A percentile compares a stretch with the other conserved stretches of the same genome.
These are phyloP conservation scores for Lindbergichthys nudifrons DNA, from an alignment of 2,797 vertebrate genomes.

Conservation along the genomic window DNA sequence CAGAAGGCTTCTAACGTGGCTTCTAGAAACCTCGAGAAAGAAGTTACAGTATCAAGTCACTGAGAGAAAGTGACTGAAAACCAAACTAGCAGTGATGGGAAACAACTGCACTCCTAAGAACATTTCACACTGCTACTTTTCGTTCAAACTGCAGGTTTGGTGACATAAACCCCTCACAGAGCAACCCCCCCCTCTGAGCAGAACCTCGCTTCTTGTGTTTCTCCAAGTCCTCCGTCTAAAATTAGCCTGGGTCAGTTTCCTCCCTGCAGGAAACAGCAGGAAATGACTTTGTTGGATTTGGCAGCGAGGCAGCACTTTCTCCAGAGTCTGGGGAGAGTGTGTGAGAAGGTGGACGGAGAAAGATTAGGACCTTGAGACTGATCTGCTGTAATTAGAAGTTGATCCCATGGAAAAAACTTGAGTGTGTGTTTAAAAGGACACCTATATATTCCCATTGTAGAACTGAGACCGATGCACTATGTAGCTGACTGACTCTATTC, in stretches of 20 bases:
- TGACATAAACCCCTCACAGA: slow-evolving; percentile 47
- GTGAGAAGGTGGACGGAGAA: slow-evolving; percentile 42
- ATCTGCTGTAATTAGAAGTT: slow-evolving; percentile 48
- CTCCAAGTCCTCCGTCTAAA: slow-evolving; percentile 74
- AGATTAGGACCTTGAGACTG: slow-evolving; percentile 46
- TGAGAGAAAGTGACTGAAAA: slow-evolving; percentile 16
- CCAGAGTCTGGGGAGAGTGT: slow-evolving; percentile 60
- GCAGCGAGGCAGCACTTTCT: slow-evolving; percentile 82
- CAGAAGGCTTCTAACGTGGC: too few relatives aligned
- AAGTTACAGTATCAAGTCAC: neutral
- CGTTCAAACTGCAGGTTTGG: slow-evolving; percentile 41
- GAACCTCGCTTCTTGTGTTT: slow-evolving; percentile 52
- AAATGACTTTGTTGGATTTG: slow-evolving; percentile 85
- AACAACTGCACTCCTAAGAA: slow-evolving; percentile 18
- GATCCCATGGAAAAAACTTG: slow-evolving; percentile 30
- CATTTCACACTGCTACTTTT: slow-evolving; percentile 33
- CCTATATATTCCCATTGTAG: slow-evolving; percentile 14
- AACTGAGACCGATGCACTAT: slow-evolving; percentile 13
- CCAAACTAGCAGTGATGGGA: slow-evolving; percentile 3
- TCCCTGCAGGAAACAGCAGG: slow-evolving; percentile 79
- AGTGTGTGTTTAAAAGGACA: neutral
- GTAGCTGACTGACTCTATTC: slow-evolving; percentile 19
- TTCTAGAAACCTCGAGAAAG: too few relatives aligned
- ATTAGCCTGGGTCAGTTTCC: slow-evolving; percentile 79
- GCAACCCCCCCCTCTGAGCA: slow-evolving; percentile 20